These are phyloP conservation scores for Heliconius hermathena DNA, from an alignment of 1,140 invertebrate species.

Conservation along the genomic window DNA sequence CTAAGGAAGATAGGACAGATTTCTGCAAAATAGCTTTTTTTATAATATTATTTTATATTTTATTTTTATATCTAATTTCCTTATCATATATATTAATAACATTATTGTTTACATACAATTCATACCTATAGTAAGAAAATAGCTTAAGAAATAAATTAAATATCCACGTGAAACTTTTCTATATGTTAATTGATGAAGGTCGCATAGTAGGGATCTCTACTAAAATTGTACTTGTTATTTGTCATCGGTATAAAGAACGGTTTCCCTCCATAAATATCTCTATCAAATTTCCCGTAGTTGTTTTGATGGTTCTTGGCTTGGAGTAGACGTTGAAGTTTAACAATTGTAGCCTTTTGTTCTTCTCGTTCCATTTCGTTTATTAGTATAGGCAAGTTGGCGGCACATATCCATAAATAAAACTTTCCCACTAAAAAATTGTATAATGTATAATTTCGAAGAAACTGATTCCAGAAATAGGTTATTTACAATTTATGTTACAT, in stretches of 20 bases:
- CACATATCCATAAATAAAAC: conserved; percentile 74
- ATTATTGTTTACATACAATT: too few species aligned
- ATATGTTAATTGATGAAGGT: background rate
- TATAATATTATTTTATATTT: too few species aligned
- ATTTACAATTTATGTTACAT: too few species aligned
- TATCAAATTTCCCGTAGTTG: background rate
- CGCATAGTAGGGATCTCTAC: background rate
- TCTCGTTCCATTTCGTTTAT: conserved; percentile 69
- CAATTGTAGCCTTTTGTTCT: conserved; percentile 62
- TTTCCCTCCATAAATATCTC: background rate
- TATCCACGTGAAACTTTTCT: background rate
- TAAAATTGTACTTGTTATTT: background rate
- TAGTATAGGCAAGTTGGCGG: conserved; percentile 66
- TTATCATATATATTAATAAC: too few species aligned
- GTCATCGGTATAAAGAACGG: background rate
- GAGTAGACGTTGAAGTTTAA: conserved; percentile 55
- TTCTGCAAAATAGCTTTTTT: too few species aligned
- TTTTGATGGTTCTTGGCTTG: conserved; percentile 40
- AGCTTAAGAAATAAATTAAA: too few species aligned
- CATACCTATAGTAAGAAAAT: too few species aligned
- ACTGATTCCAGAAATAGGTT: too few species aligned
- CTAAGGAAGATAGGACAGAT: too few species aligned
- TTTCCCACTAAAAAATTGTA: conserved; percentile 58
- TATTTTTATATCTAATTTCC: too few species aligned
- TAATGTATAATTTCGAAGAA: too few species aligned